Evolutionary conservation across 1,140 invertebrate species (phyloP), one percentile per base, ranked within the genome.

Genomic region (Araneus ventricosus): DNA sequence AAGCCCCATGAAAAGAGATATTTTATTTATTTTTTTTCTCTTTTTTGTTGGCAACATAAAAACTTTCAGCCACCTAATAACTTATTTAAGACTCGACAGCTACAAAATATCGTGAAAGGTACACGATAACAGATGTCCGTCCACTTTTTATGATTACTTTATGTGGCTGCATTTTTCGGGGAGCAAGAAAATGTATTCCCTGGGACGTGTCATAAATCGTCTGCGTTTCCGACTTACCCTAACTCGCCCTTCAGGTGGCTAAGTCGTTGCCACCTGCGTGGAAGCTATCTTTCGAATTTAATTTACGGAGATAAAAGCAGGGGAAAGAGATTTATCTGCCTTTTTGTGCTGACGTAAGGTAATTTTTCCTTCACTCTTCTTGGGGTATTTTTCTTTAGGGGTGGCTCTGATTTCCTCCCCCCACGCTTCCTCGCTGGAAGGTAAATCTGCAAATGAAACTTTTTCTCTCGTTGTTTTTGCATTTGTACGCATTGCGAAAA

Each of bases 121-220:
- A 88, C 86, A 70, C 59, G 86, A 88, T 67, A 88, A 88, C 86
- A 88, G 59, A 88, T 88, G 59, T 70, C 24, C 63, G 20, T 67
- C 24, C 86, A 70, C 86, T 67, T 88, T 88, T 88, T 88, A 88
- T 70, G 86, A 88, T 88, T 88, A 41, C 86, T 88, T 88, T 88
- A 88, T 88, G 86, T 67, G 59, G 86, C 59, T 41, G 63, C 61
- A 41, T 88, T 70, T 67, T 88, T 88, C 37, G 37, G 14, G 45
- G 20, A n/a, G 20, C 59, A 27, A 70, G 86, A 88, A 88, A 88
- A 88, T 88, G 86, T 70, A 45, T 88, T 67, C 84, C 84, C 57
- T 22, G 70, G 30, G 84, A 86, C 84, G 41, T 45, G 34, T 70
- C 86, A 88, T 88, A 88, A 88, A 88, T 88, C 86, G 86, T 67